These are phyloP conservation scores for Cryptocheilus praepositus DNA, from an alignment of 2,888 invertebrate genomes.

Conservation along the genomic window DNA sequence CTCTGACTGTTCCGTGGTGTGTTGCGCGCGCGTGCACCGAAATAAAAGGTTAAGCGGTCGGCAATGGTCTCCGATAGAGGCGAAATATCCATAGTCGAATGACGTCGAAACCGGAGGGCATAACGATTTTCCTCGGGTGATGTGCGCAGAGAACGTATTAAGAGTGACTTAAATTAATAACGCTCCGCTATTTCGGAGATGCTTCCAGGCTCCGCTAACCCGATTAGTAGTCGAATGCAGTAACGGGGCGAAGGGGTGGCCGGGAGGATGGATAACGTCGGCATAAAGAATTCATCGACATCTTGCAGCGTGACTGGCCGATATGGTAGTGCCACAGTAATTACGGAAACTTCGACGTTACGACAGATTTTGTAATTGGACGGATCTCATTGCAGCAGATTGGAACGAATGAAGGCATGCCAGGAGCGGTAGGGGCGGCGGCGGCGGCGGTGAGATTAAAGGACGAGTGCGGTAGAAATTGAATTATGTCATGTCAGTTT, in stretches of 20 bases:
- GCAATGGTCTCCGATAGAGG: slow-evolving; percentile 11
- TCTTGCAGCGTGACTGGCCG: slow-evolving; percentile 47
- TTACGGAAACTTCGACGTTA: slow-evolving; percentile 57
- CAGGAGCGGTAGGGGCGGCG: slow-evolving; percentile 19
- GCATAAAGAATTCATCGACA: slow-evolving; percentile 59
- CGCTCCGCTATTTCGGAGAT: slow-evolving; percentile 65
- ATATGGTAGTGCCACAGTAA: slow-evolving; percentile 48
- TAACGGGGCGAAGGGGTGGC: slow-evolving; percentile 37
- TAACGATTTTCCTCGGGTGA: slow-evolving; percentile 47
- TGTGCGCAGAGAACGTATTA: slow-evolving; percentile 42
- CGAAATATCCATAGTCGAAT: slow-evolving; percentile 35
- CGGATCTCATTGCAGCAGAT: slow-evolving; percentile 26
- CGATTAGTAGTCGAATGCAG: slow-evolving; percentile 58
- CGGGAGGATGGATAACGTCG: slow-evolving; percentile 29
- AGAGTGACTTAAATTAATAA: slow-evolving; percentile 64
- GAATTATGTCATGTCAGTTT: slow-evolving; percentile 55
- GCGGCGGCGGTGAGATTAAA: background rate
- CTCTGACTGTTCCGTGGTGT: slow-evolving; percentile 28
- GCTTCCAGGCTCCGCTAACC: slow-evolving; percentile 66
- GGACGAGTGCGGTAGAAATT: slow-evolving; percentile 38
- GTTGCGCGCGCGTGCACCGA: slow-evolving; percentile 21
- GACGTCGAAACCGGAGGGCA: slow-evolving; percentile 19
- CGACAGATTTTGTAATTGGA: slow-evolving; percentile 53
- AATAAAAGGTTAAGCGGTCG: slow-evolving; percentile 18
- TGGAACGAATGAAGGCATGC: slow-evolving; percentile 18